Evolutionary conservation across 2,113 vertebrate genomes (phyloP).

Genomic region (Triplophysa siluroides): DNA sequence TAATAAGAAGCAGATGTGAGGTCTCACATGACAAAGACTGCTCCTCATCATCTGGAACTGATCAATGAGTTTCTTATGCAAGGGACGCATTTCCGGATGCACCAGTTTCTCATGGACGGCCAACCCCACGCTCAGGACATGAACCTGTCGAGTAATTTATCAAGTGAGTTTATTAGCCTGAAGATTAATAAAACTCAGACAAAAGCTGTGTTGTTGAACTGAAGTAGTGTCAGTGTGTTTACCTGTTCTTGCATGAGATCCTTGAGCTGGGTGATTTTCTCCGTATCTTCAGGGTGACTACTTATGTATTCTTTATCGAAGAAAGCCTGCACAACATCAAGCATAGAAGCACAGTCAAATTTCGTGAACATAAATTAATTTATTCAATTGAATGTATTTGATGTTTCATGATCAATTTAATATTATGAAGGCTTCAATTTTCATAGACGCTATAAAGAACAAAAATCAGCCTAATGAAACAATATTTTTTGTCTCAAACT

Average conservation of each 20-base stretch:
- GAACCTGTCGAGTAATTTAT: slow-evolving; percentile 75
- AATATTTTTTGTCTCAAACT: too few species aligned
- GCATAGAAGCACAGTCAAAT: slow-evolving; percentile 3
- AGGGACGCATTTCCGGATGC: slow-evolving; percentile 97
- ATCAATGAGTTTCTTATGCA: slow-evolving; percentile 97
- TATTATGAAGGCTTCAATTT: background rate
- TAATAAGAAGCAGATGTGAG: background rate
- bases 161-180: background rate
- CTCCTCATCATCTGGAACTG: slow-evolving; percentile 99
- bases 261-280: slow-evolving; percentile 96
- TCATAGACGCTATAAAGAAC: background rate
- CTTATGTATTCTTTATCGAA: slow-evolving; percentile 97
- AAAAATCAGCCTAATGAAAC: background rate
- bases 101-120: slow-evolving; percentile 96
- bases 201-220: background rate
- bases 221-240: background rate
- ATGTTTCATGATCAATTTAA: background rate
- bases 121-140: slow-evolving; percentile 90
- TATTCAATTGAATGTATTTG: background rate
- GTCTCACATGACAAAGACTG: slow-evolving; percentile 92
- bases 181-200: background rate
- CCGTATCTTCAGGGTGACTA: slow-evolving; percentile 90
- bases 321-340: slow-evolving; percentile 80
- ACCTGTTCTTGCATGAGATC: slow-evolving; percentile 99
- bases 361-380: background rate